A percentile compares a stretch with the other conserved stretches of the same genome.
These are phyloP conservation scores for Drosophila sp. DNA, from an alignment of 1,140 invertebrate species.

Conservation along the genomic window DNA sequence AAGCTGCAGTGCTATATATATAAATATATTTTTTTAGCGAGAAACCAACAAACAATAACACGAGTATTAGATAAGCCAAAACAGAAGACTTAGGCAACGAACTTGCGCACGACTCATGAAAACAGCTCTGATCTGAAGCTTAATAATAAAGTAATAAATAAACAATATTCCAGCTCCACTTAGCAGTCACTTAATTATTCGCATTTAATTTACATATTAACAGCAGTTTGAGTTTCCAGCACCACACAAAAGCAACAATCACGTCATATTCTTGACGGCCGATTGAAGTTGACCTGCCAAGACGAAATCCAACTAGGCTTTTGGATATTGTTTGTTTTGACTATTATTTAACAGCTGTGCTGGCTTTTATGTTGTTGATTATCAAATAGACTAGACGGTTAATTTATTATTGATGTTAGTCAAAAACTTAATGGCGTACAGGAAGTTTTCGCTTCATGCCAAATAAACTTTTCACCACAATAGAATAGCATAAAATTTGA, in stretches of 20 bases:
- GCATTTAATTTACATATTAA: constrained; percentile 55
- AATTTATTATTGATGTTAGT: constrained; percentile 19
- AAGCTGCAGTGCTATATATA: constrained; percentile 50
- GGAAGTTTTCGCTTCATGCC: constrained; percentile 44
- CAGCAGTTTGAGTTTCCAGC: constrained; percentile 23
- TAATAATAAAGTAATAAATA: constrained; percentile 47
- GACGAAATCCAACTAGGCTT: background rate
- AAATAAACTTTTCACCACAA: constrained; percentile 37
- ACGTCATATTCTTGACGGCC: constrained; percentile 30
- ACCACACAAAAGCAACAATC: constrained; percentile 29
- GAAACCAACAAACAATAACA: constrained; percentile 40
- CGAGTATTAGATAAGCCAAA: constrained; percentile 40
- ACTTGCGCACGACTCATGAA: constrained; percentile 45
- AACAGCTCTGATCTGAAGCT: background rate
- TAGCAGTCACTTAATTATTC: constrained; percentile 45
- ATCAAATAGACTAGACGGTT: constrained; percentile 5
- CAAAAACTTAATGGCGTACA: constrained; percentile 41
- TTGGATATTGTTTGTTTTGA: constrained; percentile 1
- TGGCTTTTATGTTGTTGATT: constrained; percentile 23
- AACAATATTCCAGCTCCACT: constrained; percentile 25
- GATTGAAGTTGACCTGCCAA: constrained; percentile 8
- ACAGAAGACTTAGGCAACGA: constrained; percentile 82
- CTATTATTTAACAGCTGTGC: constrained; percentile 3
- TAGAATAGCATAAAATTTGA: constrained; percentile 6
- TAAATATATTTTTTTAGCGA: constrained; percentile 7